Base-by-base conservation (phyloP, 2,888 invertebrate species). In the Aethes cnicana region DNA sequence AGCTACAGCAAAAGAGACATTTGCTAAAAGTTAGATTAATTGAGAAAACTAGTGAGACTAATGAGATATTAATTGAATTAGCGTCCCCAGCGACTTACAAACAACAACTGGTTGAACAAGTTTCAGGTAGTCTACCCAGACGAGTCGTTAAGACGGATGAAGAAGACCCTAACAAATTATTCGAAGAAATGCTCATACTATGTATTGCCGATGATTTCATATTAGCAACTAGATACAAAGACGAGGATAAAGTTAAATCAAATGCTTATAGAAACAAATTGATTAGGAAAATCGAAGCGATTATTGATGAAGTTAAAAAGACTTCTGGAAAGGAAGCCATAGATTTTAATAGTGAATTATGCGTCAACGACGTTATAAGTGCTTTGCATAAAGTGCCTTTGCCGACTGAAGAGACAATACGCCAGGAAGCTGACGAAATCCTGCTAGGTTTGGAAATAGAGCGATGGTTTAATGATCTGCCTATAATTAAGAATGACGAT, bases 381-480 rank as follows among this genome's bases (percentile, higher is more conserved):
- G 64, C 72, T 7, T 58, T 86, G 14, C 62, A 70, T 12, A 73
- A 70, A 55, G 78, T 84, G 0, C 76, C 83, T 8, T 11, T 70
- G n/a, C 84, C 84, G 1, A 59, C 61, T 35, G 63, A 70, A 4
- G 62, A 70, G n/a, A 66, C 66, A 2, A 47, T 84, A 9, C 65
- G 58, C 58, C 67, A 75, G 36, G 83, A 84, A 69, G 77, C 73
- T 0, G 72, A 78, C 55, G 73, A 77, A 57, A 76, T 84, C 39
- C 52, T 79, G 11, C 47, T 85, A 11, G 69, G 68, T 3, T 47
- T 69, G 0, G 85, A 84, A 62, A 66, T 86, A 2, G 78, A 80
- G 16, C 68, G 77, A 18, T 86, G 85, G 85, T 69, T 76, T 55
- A 55, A 60, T n/a, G 76, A 79, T 42, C 57, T 85, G 25, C 79